Evolutionary conservation across 2,888 invertebrate species (phyloP).

Genomic region (Alloscopus bannaensis): DNA sequence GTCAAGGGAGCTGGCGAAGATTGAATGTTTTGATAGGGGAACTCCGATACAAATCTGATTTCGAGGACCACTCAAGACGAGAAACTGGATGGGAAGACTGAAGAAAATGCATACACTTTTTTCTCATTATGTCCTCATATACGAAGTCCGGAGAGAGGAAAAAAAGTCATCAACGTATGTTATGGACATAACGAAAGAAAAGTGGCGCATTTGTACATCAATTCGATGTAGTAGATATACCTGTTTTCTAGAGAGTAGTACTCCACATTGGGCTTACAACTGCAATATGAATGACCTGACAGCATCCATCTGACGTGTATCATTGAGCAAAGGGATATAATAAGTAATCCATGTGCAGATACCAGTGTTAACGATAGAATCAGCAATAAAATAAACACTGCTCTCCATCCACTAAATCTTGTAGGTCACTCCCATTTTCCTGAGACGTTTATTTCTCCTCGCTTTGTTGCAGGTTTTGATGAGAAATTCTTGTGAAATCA

Average conservation of each 20-base stretch:
- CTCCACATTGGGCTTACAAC: not conserved
- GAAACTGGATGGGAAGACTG: constrained; percentile 39
- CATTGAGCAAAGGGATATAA: constrained; percentile 32
- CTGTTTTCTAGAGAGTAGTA: not conserved
- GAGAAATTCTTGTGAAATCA: too few species aligned
- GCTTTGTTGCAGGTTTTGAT: too few species aligned
- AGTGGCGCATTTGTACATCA: not conserved
- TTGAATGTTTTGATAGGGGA: constrained; percentile 63
- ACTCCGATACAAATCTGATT: constrained; percentile 62
- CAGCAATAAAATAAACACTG: constrained; percentile 22
- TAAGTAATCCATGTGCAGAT: constrained; percentile 28
- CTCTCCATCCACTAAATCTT: constrained; percentile 20
- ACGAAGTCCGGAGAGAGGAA: too few species aligned
- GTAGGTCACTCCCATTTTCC: constrained; percentile 27
- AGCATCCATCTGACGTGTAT: constrained; percentile 36
- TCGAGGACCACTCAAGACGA: constrained; percentile 62
- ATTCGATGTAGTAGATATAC: not conserved
- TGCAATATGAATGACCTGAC: constrained; percentile 55
- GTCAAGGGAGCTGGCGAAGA: constrained; percentile 56
- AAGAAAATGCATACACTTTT: too few species aligned
- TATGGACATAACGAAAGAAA: not conserved
- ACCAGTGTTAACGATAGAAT: constrained; percentile 31
- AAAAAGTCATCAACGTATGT: not conserved
- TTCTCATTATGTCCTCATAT: too few species aligned
- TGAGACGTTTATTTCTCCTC: too few species aligned